phyloP scores from a whole-genome alignment of 2,888 invertebrate species.

The Patella depressa region DNA sequence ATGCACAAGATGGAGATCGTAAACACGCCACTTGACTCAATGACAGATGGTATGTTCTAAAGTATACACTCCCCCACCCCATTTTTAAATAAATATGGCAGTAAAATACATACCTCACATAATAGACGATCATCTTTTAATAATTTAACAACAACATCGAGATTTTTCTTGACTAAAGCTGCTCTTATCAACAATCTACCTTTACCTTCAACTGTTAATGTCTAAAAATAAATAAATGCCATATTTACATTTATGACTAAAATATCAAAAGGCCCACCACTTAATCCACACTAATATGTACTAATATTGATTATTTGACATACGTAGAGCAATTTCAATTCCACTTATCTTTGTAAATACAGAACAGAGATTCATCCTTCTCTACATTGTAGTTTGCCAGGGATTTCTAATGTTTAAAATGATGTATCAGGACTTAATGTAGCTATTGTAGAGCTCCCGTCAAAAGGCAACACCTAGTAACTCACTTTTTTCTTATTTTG shows the following conservation, averaged over 20 bases:
- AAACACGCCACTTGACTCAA: too few species aligned
- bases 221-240: slow-evolving; percentile 27
- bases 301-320: background rate
- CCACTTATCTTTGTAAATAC: background rate
- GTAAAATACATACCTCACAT: slow-evolving; percentile 38
- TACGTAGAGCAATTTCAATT: too few species aligned
- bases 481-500: too few species aligned
- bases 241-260: too few species aligned
- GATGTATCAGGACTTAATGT: background rate
- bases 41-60: too few species aligned
- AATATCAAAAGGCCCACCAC: too few species aligned
- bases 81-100: too few species aligned
- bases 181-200: slow-evolving; percentile 56
- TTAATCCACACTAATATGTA: background rate
- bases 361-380: background rate
- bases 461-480: too few species aligned
- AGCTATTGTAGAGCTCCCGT: too few species aligned
- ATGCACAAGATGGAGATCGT: too few species aligned
- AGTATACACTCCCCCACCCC: too few species aligned
- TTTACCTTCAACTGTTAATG: slow-evolving; percentile 46
- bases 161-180: slow-evolving; percentile 54
- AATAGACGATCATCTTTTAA: slow-evolving; percentile 45
- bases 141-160: slow-evolving; percentile 43
- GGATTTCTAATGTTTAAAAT: too few species aligned
- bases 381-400: background rate